Base-by-base conservation (phyloP, 2,888 invertebrate genomes). In the Colostygia pectinataria region DNA sequence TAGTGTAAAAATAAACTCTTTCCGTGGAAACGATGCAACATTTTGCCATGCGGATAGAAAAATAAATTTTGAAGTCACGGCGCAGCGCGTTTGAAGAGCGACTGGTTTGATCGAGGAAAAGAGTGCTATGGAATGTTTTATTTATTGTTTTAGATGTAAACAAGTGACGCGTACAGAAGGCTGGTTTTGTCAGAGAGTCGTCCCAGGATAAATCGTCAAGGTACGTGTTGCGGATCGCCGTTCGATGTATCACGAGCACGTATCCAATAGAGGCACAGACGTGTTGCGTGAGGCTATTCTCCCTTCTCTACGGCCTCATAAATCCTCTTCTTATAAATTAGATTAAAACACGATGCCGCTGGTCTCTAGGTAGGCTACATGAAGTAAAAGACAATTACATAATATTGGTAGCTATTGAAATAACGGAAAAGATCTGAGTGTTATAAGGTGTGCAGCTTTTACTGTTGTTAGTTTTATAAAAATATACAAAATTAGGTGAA, bases 311-410 rank as follows among this genome's bases (percentile, higher is more conserved):
- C 68, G 63, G 68, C 68, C 75, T 71, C 80, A 80, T 83, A 83
- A 82, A 83, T 83, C 73, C 70, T 68, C 68, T 73, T 71, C 72
- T 78, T 80, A 80, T 83, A 82, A 81, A 83, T 82, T 80, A 79
- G 70, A 80, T 77, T 77, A 79, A 73, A 79, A 76, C 65, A 72
- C 71, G 72, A 73, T 71, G 65, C 68, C 53, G 58, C 63, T 57
- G 60, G 59, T 45, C 42, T 43, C 36, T 32, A 25, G 34, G 33
- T 28, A 5, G 20, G 20, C 20, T 20, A 5, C 20, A 6, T 20
- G 20, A 6, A 20, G 20, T 20, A 20, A 20, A 15, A 15, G 3
- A 1, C 20, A 6, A 20, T 20, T 20, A 20, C 6, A 5, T 20
- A 20, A 5, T 5, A 20, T 20, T 20, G n/a, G n/a, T n/a, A n/a